Evolutionary conservation across 2,888 invertebrate species (phyloP), one percentile per base, ranked within the genome.

Genomic region (Leptopilina syphax): DNA sequence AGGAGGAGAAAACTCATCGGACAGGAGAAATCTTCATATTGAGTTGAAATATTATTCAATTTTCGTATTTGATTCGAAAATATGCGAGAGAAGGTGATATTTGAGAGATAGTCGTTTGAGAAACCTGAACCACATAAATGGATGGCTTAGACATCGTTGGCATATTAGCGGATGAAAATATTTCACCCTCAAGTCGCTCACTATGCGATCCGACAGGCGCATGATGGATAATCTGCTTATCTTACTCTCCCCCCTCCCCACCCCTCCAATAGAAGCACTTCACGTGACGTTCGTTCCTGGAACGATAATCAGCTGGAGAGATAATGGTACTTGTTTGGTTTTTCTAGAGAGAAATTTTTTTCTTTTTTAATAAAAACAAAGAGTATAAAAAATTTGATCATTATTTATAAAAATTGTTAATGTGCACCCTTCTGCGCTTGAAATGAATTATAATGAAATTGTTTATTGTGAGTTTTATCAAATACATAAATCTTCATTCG

Each of bases 221-320:
- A 87, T 88, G 88, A 89, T 87, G 86, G 86, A 86, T 89, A 88
- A 85, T 88, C 89, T 88, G 86, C 87, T 89, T 89, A 88, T 89
- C 88, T 83, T 83, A 81, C 81, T 34, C 34, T 34, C 34, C 77
- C 77, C 82, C 73, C 9, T 50, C 50, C 10, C 3, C 50, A 10
- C 50, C 3, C 12, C 10, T 0, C 50, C 9, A 50, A 50, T 82
- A 84, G 81, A 66, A 73, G 63, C 76, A 76, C 70, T 81, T 73
- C 77, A 57, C 78, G 81, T 60, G 63, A 57, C n/a, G 60, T 41
- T 68, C 63, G 24, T 67, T 68, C 78, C 60, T 78, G n/a, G 60
- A 41, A 47, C 41, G 12, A 41, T 60, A 77, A 65, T 77, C 65
- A 77, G 65, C 13, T 44, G 63, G 34, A 47, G 77, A 57, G 76